Base-by-base conservation (phyloP, 2,888 invertebrate genomes). In the Orthonychiurus folsomi region DNA sequence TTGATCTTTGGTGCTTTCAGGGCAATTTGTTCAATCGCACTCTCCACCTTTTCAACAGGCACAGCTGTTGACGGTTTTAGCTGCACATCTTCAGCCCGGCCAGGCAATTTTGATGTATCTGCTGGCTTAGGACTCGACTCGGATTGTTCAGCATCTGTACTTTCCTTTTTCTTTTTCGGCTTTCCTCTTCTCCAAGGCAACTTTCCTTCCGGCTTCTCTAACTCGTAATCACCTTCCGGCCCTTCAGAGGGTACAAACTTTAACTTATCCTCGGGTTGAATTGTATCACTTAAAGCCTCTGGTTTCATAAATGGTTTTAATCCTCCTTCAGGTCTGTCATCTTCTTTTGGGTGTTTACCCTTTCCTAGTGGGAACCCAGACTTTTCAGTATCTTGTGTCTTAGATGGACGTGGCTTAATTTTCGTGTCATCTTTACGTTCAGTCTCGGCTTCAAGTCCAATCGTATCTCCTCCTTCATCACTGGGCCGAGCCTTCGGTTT, bases 161-260 rank as follows among this genome's bases (percentile, higher is more conserved):
- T 56, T 28, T 52, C 60, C 65, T 59, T 63, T 52, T 58, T 63
- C 54, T 48, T 60, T 50, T 62, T 52, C 20, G 20, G 20, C n/a
- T 52, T 52, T 52, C 52, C 52, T 52, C 52, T 52, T 23, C 52
- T 52, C 52, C 52, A 52, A 3, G 52, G 52, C 5, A 52, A 47
- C 55, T 74, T 63, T 61, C 74, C 73, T 2, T 73, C 63, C 12
- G 65, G 65, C 62, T 70, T 56, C 71, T 73, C 37, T 71, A 75
- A 61, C 70, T 74, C 65, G 63, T 74, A 63, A 58, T 74, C 74
- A 59, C 70, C 74, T 65, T 66, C 69, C 57, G 60, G 64, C 12
- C 24, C 3, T 27, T 60, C 59, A 2, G 69, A 65, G 59, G 73
- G 68, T 63, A 70, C 68, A 21, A 72, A 68, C 66, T 70, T 69